phyloP scores from a whole-genome alignment of 2,797 vertebrate genomes.

The Lepilemur septentrionalis region DNA sequence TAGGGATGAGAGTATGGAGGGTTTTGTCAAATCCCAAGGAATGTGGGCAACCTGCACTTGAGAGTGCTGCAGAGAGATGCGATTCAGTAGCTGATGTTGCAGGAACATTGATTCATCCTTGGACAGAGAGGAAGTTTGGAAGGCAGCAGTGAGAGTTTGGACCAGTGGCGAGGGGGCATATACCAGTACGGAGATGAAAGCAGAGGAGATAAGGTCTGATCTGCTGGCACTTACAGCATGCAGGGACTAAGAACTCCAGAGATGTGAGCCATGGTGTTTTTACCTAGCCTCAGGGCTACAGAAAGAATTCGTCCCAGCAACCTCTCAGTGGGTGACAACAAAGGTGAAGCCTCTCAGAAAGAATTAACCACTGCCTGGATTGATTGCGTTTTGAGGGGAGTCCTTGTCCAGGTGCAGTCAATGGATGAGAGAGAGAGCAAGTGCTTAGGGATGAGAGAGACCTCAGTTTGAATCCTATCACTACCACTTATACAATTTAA shows the following conservation, averaged over 20 bases:
- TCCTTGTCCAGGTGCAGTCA: background rate
- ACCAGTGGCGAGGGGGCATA: background rate
- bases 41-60: background rate
- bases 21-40: background rate
- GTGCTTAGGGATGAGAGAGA: background rate
- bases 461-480: background rate
- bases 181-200: background rate
- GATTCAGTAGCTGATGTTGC: background rate
- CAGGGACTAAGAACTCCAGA: background rate
- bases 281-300: background rate
- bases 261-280: background rate
- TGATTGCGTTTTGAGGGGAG: background rate
- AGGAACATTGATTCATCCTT: background rate
- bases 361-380: background rate
- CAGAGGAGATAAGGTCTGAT: rapidly evolving
- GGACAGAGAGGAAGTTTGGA: background rate
- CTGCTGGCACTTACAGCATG: background rate
- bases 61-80: background rate
- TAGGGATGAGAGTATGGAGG: background rate
- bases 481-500: background rate
- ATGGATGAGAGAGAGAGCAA: background rate
- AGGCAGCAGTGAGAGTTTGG: background rate
- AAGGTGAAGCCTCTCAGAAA: background rate
- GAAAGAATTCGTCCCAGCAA: background rate
- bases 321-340: background rate